Evolutionary conservation across 2,797 vertebrate genomes (phyloP), one percentile per base, ranked within the genome.

Genomic region (Microctenopoma stevenorrisi): DNA sequence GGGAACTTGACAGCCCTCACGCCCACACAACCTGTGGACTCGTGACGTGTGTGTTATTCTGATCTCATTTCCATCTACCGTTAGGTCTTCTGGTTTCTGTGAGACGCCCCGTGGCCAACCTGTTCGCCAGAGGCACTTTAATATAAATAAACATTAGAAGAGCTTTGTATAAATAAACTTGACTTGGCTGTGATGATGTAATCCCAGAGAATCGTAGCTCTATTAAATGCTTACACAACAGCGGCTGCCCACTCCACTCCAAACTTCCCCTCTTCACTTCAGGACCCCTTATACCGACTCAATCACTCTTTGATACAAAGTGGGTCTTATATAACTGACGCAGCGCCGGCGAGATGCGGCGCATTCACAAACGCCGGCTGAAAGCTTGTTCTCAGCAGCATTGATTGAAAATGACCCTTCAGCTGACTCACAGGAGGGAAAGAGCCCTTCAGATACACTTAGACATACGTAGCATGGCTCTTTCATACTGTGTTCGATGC

Each of bases 171-270:
- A 88, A 89, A 86, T 84, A 86, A 82, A 74, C 50, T 51, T 59
- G 67, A 78, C 78, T 76, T 61, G 69, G 63, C 69, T 0, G 56
- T 50, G 77, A 68, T 92, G 89, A 90, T 78, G 83, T 86, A 90
- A 91, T 87, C 62, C 33, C 46, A 0, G 78, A 79, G 79, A 78
- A 86, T 80, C 80, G 74, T 10, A 30, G 64, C 70, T 84, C 71
- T 70, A 74, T 78, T 85, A 79, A 79, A 82, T 51, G 71, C 87
- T 91, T 89, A 90, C 79, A 78, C 87, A 92, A 90, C 81, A 68
- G 43, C 15, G 16, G 50, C 78, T 58, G 78, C 86, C 83, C 86
- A 91, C 83, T 85, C 88, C 69, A 79, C 81, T 86, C 77, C 59
- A 70, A 76, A 72, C 76, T 74, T 76, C 79, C 78, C 73, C 70